Percentiles rank a stretch among this genome's conserved stretches.
Conservation (phyloP, 2,888 invertebrate genomes). For the Emmelina monodactyla region DNA sequence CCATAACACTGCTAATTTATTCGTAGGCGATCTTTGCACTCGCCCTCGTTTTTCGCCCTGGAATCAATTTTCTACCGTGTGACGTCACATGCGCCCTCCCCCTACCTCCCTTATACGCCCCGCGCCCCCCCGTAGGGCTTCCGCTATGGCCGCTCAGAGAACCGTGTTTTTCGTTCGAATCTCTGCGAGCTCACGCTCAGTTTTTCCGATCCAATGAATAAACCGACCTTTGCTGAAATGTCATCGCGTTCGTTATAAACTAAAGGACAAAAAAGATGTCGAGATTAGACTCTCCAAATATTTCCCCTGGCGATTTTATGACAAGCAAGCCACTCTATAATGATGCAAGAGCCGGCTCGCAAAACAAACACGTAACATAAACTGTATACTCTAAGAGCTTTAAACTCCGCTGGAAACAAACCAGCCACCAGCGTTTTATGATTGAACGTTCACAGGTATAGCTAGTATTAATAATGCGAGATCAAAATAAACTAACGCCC, state of each 20-base stretch:
- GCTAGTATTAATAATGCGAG: conserved; percentile 50
- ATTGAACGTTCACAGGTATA: conserved; percentile 59
- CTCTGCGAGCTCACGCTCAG: too few relatives aligned
- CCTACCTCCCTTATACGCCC: conserved; percentile 19
- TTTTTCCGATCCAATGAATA: too few relatives aligned
- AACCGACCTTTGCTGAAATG: too few relatives aligned
- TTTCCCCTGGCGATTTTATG: not conserved
- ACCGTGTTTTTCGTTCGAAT: too few relatives aligned
- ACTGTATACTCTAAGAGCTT: conserved; percentile 30
- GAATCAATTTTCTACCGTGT: conserved; percentile 58
- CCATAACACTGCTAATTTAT: too few relatives aligned
- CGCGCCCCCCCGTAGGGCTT: conserved; percentile 30
- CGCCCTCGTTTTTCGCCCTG: conserved; percentile 54
- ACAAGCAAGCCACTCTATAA: conserved; percentile 24
- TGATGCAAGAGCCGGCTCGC: conserved; percentile 19
- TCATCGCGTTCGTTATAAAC: conserved; percentile 5
- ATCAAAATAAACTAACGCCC: conserved; percentile 52
- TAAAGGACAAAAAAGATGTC: too few relatives aligned
- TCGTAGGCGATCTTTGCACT: conserved; percentile 36
- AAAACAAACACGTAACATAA: conserved; percentile 34
- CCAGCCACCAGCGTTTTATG: conserved; percentile 57
- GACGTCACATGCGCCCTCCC: conserved; percentile 44
- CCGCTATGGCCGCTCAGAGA: conserved; percentile 43
- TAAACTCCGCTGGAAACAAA: conserved; percentile 54
- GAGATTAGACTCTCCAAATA: conserved; percentile 16